A percentile compares a stretch with the other conserved stretches of the same genome.
Conservation (phyloP, 2,888 invertebrate genomes). For the Polietes domitor region DNA sequence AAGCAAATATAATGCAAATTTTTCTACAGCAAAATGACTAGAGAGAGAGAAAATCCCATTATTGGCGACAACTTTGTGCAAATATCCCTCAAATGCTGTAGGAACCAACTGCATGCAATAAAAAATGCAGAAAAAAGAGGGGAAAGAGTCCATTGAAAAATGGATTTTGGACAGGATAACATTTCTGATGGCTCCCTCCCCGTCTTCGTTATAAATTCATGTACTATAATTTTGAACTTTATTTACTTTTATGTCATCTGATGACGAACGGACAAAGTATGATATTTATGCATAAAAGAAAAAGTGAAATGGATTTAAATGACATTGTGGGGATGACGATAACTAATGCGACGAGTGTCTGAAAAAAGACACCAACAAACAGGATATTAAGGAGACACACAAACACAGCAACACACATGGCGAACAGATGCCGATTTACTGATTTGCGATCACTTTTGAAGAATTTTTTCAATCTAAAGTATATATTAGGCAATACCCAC, state of each 20-base stretch:
- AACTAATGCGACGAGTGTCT: background rate
- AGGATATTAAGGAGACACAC: background rate
- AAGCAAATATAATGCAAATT: conserved; percentile 22
- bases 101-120: background rate
- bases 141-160: background rate
- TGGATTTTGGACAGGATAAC: background rate
- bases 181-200: background rate
- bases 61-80: background rate
- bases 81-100: background rate
- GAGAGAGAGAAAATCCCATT: background rate
- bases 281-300: conserved; percentile 17
- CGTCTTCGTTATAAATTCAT: conserved; percentile 4
- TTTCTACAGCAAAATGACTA: background rate
- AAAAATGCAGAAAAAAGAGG: background rate
- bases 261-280: background rate
- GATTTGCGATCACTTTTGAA: too few species aligned
- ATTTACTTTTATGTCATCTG: background rate
- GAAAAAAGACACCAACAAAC: background rate
- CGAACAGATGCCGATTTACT: too few species aligned
- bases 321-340: background rate
- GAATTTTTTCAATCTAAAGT: too few species aligned
- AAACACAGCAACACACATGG: too few species aligned
- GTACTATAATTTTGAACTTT: background rate
- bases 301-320: conserved; percentile 24
- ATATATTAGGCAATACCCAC: background rate